Evolutionary conservation across 1,140 invertebrate genomes (phyloP), one percentile per base, ranked within the genome.

Genomic region (Eupeodes corollae): DNA sequence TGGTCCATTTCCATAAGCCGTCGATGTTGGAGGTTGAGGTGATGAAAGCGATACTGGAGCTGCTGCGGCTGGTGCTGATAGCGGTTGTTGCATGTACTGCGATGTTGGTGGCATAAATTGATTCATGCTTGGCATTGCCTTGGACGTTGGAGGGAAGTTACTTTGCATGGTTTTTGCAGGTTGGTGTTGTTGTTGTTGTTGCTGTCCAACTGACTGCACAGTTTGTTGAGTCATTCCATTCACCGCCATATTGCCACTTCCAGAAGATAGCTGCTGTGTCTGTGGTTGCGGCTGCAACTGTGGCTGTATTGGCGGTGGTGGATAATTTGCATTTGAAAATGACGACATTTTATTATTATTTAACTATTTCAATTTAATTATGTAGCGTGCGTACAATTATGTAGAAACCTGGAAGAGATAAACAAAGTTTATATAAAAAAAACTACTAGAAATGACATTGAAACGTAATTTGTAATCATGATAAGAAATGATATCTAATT

Each of bases 311-410:
- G 21, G 46, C 42, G 55, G 52, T 48, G 62, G 59, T 47, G 52
- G 44, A 39, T 52, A 56, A 51, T 65, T 65, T 30, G 58, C 47
- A 55, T 65, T 65, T 16, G 50, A 18, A 45, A 61, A 62, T 31
- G 55, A 51, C 34, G 62, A 63, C 62, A 65, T 65, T 33, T 42
- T 47, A 19, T 32, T 18, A 33, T 30, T 46, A 30, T 18, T 30
- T 21, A 13, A 46, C 42, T 26, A 5, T 5, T 5, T 26, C 21
- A 3, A 26, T 5, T 26, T 26, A 26, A 26, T 26, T 26, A n/a
- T 26, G 21, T 26, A 26, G 21, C 21, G 8, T 26, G 21, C 21
- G 21, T 26, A 26, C 21, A 26, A 8, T 26, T 26, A 26, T 26
- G n/a, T n/a, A n/a, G n/a, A 26, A 8, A 26, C 21, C 21, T 26